Conservation (phyloP, 2,113 vertebrate genomes). For the Saguinus midas region DNA sequence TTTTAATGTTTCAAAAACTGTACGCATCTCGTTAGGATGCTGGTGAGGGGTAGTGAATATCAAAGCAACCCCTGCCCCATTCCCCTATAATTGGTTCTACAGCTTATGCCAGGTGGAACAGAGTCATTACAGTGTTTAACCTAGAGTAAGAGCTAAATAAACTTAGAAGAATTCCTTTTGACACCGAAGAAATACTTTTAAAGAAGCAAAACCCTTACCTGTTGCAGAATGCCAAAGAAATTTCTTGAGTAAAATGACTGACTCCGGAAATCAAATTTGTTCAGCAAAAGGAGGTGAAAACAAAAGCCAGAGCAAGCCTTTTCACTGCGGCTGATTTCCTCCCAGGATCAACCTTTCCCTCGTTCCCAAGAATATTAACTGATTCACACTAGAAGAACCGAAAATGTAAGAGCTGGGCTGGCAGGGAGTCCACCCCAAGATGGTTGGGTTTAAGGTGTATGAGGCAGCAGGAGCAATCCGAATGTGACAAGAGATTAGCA, state of each 20-base stretch:
- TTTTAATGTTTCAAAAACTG: background rate
- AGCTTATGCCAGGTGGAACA: background rate
- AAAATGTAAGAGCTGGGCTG: background rate
- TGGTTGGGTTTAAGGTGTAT: background rate
- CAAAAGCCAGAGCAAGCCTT: background rate
- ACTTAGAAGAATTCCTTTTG: background rate
- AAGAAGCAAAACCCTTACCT: constrained; percentile 64
- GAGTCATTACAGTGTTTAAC: background rate
- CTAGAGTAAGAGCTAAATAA: background rate
- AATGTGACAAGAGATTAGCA: constrained; percentile 67
- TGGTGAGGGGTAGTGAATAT: fast-evolving
- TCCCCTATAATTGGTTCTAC: background rate
- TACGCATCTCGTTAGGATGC: background rate
- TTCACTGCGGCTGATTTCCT: background rate
- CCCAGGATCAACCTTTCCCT: background rate
- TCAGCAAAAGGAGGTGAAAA: background rate
- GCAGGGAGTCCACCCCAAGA: background rate
- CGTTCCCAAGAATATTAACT: background rate
- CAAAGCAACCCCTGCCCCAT: background rate
- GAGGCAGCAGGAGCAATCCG: constrained; percentile 47
- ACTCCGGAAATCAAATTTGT: constrained; percentile 66
- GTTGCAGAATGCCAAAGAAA: background rate
- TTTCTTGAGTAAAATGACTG: constrained; percentile 61
- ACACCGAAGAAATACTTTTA: background rate
- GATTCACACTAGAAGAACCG: background rate